Evolutionary conservation across 2,113 vertebrate genomes (phyloP), one percentile per base, ranked within the genome.

Genomic region (Gallinago paraguaiae): DNA sequence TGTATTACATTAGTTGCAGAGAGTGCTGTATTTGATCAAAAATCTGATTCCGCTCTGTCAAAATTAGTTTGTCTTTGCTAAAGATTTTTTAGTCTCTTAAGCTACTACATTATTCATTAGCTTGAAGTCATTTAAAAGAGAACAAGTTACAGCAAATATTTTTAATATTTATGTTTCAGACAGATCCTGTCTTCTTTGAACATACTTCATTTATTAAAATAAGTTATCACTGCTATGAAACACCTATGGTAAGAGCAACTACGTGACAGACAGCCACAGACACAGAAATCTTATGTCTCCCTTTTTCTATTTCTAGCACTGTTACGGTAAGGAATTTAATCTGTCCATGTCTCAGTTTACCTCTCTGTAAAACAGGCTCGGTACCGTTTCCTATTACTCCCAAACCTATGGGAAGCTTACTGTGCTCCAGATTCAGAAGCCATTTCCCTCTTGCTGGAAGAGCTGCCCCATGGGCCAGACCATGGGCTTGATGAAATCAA

Each of bases 191-290:
- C 51, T 59, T 75, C 59, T 77, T 51, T 77, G 78, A 95, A 51
- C 20, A 77, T 13, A 35, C 27, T 80, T 86, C 46, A 68, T 48
- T 86, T 93, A 82, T 61, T 69, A 39, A 63, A 90, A 77, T 60
- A 86, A 77, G 56, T n/a, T 51, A 91, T 50, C 61, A n/a, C 28
- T 86, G 60, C 30, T 72, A 81, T 17, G 46, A 92, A 96, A 93
- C 69, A 91, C 74, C 95, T 95, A 64, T 37, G 64, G 65, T 57
- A 86, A 84, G 10, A 82, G 68, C 35, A 84, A 30, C 31, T 68
- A 90, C n/a, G 11, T 96, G 86, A 96, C 92, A 95, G 92, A 67
- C 92, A 94, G 94, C 37, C 95, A 96, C 92, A 96, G 94, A 8
- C 75, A 88, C 37, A 75, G 92, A 14, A 77, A 92, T 35, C 69